Base-by-base conservation (phyloP, 2,113 vertebrate genomes). In the Larimichthys crocea region DNA sequence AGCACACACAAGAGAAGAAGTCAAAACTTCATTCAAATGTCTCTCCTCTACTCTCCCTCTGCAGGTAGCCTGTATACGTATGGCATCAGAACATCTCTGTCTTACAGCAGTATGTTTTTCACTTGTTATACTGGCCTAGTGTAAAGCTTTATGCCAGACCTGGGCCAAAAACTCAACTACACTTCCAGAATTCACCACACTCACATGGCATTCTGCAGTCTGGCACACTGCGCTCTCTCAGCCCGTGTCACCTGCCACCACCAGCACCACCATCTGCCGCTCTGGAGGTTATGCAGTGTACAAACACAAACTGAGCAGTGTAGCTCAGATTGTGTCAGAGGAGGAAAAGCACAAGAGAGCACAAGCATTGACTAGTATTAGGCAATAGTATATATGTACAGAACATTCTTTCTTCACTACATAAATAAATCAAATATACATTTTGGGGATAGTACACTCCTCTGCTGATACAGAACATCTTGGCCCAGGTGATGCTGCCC, bases 81-180 rank as follows among this genome's bases (percentile, higher is more conserved):
- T 83, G 86, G 84, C 76, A 78, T 16, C 66, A 82, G 66, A 85
- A 50, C 72, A 3, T 85, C 79, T 71, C 75, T 71, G 48, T 91
- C 9, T 76, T 63, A 62, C 75, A 88, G 83, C 91, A 93, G 91
- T 92, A 92, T 82, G 91, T 93, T 53, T 62, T 31, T 53, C 65
- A 31, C 74, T 76, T 63, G 16, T 65, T 80, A 53, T 80, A 74
- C 82, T 55, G 62, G 26, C 2, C 35, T 82, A 72, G 61, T 26
- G 8, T 63, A 20, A 70, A 26, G 66, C 80, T 87, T 77, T 49
- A 40, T 71, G 55, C 49, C 57, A 70, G 20, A 53, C 49, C 75
- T 61, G 64, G 55, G 71, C 0, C 65, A 68, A 31, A 24, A 68
- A 31, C 66, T 14, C 63, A n/a, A 4, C 22, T 19, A 17, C n/a